phyloP scores from a whole-genome alignment of 2,888 invertebrate genomes.

The Pterobdella sp. region DNA sequence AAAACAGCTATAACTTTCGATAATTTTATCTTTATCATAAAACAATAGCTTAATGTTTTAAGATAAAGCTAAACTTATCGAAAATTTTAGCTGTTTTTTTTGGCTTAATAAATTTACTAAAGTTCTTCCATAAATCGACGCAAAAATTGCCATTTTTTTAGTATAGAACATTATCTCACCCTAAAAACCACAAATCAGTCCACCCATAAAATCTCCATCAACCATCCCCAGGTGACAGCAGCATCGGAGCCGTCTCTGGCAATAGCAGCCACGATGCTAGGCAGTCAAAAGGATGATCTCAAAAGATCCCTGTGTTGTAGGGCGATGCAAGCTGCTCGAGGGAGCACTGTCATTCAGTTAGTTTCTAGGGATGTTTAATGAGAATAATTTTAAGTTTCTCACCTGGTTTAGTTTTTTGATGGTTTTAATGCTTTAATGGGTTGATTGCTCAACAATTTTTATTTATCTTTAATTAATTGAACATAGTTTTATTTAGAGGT shows the following conservation, averaged over 20 bases:
- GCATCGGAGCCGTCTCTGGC: slow-evolving; percentile 61
- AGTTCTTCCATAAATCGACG: neutral
- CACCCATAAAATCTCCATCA: neutral
- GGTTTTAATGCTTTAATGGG: no score
- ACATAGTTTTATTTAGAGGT: no score
- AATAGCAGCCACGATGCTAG: slow-evolving; percentile 63
- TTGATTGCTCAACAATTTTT: no score
- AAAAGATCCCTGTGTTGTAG: slow-evolving; percentile 76
- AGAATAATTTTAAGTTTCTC: no score
- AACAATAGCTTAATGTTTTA: no score
- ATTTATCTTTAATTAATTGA: no score
- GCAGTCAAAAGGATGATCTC: slow-evolving; percentile 71
- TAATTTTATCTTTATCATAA: no score
- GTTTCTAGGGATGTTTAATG: slow-evolving; percentile 46
- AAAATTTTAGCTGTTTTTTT: no score
- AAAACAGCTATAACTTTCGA: no score
- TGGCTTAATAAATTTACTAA: neutral
- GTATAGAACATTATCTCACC: neutral
- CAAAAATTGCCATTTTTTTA: neutral
- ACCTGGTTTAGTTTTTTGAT: no score
- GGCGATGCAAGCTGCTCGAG: slow-evolving; percentile 87
- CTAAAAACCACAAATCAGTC: neutral
- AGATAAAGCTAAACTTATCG: no score
- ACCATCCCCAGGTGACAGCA: slow-evolving; percentile 41
- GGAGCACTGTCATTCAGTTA: slow-evolving; percentile 91